These are phyloP conservation scores for Erebia ligea DNA, from an alignment of 2,888 invertebrate genomes.

Conservation along the genomic window DNA sequence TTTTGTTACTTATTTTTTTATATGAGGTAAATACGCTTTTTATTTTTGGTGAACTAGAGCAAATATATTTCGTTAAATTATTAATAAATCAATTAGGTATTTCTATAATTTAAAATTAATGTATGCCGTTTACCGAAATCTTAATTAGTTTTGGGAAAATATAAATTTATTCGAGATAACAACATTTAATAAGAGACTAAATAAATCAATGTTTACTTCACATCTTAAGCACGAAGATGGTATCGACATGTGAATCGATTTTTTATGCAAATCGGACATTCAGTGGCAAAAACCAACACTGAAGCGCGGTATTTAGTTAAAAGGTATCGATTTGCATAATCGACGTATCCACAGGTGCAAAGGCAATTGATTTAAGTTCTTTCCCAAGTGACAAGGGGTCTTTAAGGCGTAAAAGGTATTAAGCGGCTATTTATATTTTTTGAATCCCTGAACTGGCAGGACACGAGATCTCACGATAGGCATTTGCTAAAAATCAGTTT, in stretches of 20 bases:
- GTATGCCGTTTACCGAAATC: background rate
- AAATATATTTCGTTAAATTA: background rate
- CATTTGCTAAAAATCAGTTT: constrained; percentile 32
- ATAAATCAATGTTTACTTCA: constrained; percentile 28
- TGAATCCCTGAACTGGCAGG: constrained; percentile 48
- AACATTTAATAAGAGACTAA: background rate
- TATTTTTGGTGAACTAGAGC: background rate
- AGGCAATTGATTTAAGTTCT: constrained; percentile 77
- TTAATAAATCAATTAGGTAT: background rate
- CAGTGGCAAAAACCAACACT: constrained; percentile 42
- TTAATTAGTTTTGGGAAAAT: constrained; percentile 16
- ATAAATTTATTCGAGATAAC: constrained; percentile 10
- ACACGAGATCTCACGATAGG: constrained; percentile 48
- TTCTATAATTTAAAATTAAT: background rate
- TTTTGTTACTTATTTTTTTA: background rate
- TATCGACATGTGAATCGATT: constrained; percentile 32
- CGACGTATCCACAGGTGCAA: constrained; percentile 79
- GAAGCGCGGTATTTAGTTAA: constrained; percentile 49
- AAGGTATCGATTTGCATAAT: constrained; percentile 78
- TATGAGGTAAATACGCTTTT: background rate
- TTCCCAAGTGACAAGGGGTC: constrained; percentile 67
- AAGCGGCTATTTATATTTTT: constrained; percentile 72
- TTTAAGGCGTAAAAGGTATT: constrained; percentile 72
- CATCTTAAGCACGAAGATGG: constrained; percentile 24
- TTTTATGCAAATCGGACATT: constrained; percentile 38